Base-by-base conservation (phyloP, 2,797 vertebrate genomes). In the Apogon hyalosoma region DNA sequence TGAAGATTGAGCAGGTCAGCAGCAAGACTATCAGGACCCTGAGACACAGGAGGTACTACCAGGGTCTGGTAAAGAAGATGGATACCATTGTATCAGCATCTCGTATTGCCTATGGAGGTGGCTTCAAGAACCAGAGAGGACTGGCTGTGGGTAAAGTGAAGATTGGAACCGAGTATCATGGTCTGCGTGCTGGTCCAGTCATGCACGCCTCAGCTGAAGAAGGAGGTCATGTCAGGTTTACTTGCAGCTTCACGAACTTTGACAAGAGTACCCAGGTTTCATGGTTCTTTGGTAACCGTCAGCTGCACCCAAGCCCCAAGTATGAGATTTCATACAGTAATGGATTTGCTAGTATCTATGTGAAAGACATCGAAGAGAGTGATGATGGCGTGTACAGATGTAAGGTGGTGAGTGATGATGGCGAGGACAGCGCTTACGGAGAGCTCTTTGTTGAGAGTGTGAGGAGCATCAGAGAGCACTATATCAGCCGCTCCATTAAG, bases 21-120 rank as follows among this genome's bases (percentile, higher is more conserved):
- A 98, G 84, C 65, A 99, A 97, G 91, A 84, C 85, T 41, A 99
- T 99, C 49, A 97, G 94, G 87, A 99, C 97, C 48, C 80, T 99
- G 83, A 96, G 94, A 89, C 98, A 99, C 89, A 95, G 97, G 77
- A 95, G 98, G 31, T 99, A 99, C 89, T 99, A 99, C 84, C 98
- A 99, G 74, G 92, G 90, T 19, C 83, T 98, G 42, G 93, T 96
- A 31, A 99, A 96, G 94, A 98, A 93, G 79, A 94, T 92, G 77
- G 97, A 96, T 56, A 95, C 95, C 48, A 95, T 97, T 65, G 94
- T 99, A 64, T 98, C 98, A 48, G 92, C 92, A 71, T 96, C 98
- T 68, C 95, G 98, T 33, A 90, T 99, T 65, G 95, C 97, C 69
- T 98, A 93, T 21, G 97, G 98, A 54, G 98, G 98, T 0, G 96